A percentile compares a stretch with the other conserved stretches of the same genome.
Evolutionary conservation across 2,113 vertebrate genomes (phyloP).

Genomic region (Mormyrus iriodes): DNA sequence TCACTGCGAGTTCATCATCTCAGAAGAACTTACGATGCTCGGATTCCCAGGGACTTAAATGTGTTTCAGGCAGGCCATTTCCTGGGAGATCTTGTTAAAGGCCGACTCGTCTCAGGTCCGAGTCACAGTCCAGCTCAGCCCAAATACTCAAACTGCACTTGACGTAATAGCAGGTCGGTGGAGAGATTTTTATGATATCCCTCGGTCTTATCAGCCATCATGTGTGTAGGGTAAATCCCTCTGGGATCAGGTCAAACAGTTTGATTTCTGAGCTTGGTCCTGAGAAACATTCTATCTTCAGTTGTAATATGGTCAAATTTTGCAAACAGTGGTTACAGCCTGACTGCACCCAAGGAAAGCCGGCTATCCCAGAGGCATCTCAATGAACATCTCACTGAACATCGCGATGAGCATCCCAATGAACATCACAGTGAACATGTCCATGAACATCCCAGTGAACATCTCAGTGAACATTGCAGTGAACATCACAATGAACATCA

Average conservation of each 20-base stretch:
- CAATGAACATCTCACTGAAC: no score
- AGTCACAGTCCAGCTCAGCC: not conserved
- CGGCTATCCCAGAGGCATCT: not conserved
- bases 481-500: not conserved
- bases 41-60: not conserved
- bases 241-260: not conserved
- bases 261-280: not conserved
- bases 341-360: not conserved
- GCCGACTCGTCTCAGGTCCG: not conserved
- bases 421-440: not conserved
- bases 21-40: not conserved
- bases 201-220: not conserved
- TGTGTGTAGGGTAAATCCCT: not conserved
- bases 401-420: not conserved
- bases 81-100: constrained; percentile 8
- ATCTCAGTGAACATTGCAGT: not conserved
- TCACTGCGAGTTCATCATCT: not conserved
- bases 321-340: not conserved
- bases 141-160: not conserved
- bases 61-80: not conserved
- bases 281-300: not conserved
- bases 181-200: not conserved
- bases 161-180: not conserved
- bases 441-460: no score
- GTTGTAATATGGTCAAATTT: no score